Evolutionary conservation across 2,797 vertebrate genomes (phyloP).

Genomic region (Bradypus variegatus): DNA sequence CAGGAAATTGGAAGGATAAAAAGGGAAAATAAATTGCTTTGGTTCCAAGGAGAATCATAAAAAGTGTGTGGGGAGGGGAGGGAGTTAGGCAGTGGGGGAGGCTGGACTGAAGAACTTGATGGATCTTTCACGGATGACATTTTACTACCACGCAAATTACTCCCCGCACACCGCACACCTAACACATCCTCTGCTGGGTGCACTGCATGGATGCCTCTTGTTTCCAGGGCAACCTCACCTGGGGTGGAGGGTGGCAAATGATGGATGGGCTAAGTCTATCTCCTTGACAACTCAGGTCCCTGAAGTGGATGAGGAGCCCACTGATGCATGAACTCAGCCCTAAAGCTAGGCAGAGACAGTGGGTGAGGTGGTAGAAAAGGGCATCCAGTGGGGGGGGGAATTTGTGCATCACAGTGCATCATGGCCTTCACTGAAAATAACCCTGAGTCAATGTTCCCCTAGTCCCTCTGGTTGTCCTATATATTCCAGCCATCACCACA

Average conservation of each 20-base stretch:
- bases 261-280: neutral
- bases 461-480: neutral
- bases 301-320: neutral
- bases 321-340: neutral
- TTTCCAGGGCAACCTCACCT: conserved; percentile 11
- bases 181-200: neutral
- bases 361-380: neutral
- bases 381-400: neutral
- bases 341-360: neutral
- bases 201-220: neutral
- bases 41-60: neutral
- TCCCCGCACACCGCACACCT: neutral
- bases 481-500: neutral
- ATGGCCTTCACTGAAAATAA: neutral
- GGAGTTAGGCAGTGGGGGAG: neutral
- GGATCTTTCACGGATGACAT: neutral
- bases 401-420: neutral
- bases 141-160: neutral
- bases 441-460: neutral
- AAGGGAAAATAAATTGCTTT: neutral
- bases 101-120: neutral
- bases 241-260: neutral
- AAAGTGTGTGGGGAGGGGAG: neutral
- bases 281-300: neutral
- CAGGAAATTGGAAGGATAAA: neutral